Evolutionary conservation across 2,888 invertebrate genomes (phyloP), one percentile per base, ranked within the genome.

Genomic region (Ochlodes sylvanus): DNA sequence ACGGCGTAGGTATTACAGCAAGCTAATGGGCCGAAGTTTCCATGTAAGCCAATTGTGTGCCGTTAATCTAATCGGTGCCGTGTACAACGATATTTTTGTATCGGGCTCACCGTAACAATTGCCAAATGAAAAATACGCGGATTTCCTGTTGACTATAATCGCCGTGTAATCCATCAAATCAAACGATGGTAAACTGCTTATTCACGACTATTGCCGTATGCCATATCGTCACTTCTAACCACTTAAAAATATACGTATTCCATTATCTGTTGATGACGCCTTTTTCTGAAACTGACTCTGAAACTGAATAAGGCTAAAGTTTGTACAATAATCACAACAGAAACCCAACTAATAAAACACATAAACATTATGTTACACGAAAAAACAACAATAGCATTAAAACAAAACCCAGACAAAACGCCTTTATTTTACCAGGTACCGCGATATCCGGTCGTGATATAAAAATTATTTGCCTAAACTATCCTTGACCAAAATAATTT

Each of bases 41-140:
- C 84, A 89, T 89, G 90, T 89, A 90, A 91, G 85, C 90, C 89
- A 89, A 89, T 91, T 89, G 88, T 89, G 81, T 85, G 83, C 80
- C 78, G 83, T 82, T 90, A 91, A 91, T 92, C 92, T 92, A 88
- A 92, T 92, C 92, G 89, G 82, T 82, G 84, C 81, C 84, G 84
- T 91, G 90, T 92, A 86, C 81, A 56, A 67, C 67, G 67, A 67
- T 67, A 67, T 67, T 67, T 67, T 67, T 55, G 89, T 89, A 88
- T 83, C 84, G 83, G 71, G 42, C 75, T 71, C 70, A 73, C 75
- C 78, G 84, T 83, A 85, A 87, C 90, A 87, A 90, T 90, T 90
- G 91, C 87, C 89, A 86, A 90, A 92, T 90, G 89, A 91, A 92
- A 92, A 90, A 92, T 88, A 88, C 87, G 89, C 85, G 86, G 88